Conservation (phyloP, 2,888 invertebrate genomes). For the Blera fallax region DNA sequence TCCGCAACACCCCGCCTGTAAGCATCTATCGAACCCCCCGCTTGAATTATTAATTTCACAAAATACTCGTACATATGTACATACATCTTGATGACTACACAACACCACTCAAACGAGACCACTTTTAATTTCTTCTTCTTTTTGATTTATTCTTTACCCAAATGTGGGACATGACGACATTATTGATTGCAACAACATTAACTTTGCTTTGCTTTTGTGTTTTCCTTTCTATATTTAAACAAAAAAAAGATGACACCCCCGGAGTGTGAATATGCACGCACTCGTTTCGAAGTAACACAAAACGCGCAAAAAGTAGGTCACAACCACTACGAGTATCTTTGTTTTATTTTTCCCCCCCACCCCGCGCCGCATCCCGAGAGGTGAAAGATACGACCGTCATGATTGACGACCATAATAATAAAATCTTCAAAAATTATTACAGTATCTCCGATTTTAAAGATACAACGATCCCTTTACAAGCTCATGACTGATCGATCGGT, state of each 20-base stretch:
- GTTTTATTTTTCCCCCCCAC: not conserved
- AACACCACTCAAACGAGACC: conserved; percentile 7
- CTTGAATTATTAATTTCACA: conserved; percentile 8
- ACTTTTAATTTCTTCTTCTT: conserved; percentile 54
- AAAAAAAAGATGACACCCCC: conserved; percentile 55
- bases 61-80: not conserved
- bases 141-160: conserved; percentile 46
- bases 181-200: conserved; percentile 54
- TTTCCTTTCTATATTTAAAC: conserved; percentile 46
- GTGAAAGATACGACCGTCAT: conserved; percentile 1
- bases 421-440: conserved; percentile 13
- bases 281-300: conserved; percentile 24
- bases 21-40: not conserved
- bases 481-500: conserved; percentile 46
- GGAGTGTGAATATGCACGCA: conserved; percentile 54
- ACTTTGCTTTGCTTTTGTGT: conserved; percentile 26
- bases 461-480: not conserved
- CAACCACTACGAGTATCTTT: conserved; percentile 4
- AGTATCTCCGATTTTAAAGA: conserved; percentile 10
- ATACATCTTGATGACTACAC: conserved; percentile 3
- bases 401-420: conserved; percentile 52
- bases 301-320: conserved; percentile 57
- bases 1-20: not conserved
- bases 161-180: conserved; percentile 57
- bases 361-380: too few relatives aligned